A percentile compares a stretch with the other conserved stretches of the same genome.
These are phyloP conservation scores for Anagyrus pseudococci DNA, from an alignment of 2,888 invertebrate species.

Conservation along the genomic window DNA sequence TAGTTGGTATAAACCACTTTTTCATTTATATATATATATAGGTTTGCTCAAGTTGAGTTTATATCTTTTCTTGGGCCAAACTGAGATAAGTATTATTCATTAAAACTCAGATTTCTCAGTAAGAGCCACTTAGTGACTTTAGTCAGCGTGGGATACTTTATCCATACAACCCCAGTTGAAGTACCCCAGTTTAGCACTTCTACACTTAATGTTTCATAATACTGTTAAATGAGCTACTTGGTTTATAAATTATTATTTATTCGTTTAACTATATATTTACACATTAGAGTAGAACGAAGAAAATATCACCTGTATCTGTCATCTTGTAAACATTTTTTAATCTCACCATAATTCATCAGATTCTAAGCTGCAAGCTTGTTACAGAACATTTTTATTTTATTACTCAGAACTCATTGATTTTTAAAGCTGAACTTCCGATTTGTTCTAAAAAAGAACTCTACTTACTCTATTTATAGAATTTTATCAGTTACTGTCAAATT, in stretches of 20 bases:
- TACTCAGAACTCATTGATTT: slow-evolving; percentile 23
- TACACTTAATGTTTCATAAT: slow-evolving; percentile 34
- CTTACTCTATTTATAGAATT: slow-evolving; percentile 14
- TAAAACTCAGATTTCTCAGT: slow-evolving; percentile 34
- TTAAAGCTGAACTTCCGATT: slow-evolving; percentile 21
- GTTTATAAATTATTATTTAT: slow-evolving; percentile 39
- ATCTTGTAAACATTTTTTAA: slow-evolving; percentile 34
- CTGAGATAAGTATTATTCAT: slow-evolving; percentile 39
- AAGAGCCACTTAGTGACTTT: slow-evolving; percentile 17
- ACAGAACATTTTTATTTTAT: slow-evolving; percentile 33
- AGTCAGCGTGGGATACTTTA: slow-evolving; percentile 29
- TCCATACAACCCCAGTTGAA: slow-evolving; percentile 19
- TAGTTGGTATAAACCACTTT: slow-evolving; percentile 27
- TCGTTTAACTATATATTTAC: slow-evolving; percentile 35
- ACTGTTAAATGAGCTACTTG: slow-evolving; percentile 35
- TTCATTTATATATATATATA: no score
- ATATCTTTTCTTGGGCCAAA: slow-evolving; percentile 15
- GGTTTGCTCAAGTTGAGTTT: slow-evolving; percentile 32
- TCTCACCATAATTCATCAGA: slow-evolving; percentile 22
- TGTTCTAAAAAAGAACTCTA: no score
- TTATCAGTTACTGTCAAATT: slow-evolving; percentile 38
- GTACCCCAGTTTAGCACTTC: slow-evolving; percentile 27
- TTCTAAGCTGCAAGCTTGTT: slow-evolving; percentile 30
- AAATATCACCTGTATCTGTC: slow-evolving; percentile 21
- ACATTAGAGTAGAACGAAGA: slow-evolving; percentile 31